phyloP scores from a whole-genome alignment of 1,140 invertebrate species.

The Pachypsylla venusta region DNA sequence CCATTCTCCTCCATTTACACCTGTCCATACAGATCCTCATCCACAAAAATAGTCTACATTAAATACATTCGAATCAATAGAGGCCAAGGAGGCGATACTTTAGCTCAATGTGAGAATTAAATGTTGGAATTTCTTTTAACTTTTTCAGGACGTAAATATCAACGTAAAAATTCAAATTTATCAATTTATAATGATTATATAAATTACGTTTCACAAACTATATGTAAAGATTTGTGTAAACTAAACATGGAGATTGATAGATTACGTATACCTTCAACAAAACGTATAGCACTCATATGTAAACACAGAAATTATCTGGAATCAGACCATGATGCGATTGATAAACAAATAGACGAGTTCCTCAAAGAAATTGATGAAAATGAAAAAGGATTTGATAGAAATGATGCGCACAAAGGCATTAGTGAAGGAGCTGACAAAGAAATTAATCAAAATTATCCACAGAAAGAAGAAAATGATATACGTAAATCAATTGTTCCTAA shows the following conservation, averaged over 20 bases:
- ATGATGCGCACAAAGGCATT: neutral
- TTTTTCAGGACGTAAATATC: constrained; percentile 46
- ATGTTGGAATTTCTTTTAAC: no score
- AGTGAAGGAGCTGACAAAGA: no score
- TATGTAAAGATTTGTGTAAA: constrained; percentile 52
- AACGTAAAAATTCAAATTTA: constrained; percentile 42
- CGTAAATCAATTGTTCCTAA: no score
- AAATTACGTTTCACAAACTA: constrained; percentile 45
- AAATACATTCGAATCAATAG: no score
- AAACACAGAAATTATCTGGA: constrained; percentile 35
- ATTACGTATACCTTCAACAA: constrained; percentile 90
- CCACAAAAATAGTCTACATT: no score
- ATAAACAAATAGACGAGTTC: constrained; percentile 18
- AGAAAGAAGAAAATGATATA: no score
- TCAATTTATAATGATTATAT: constrained; percentile 77
- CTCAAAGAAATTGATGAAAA: constrained; percentile 35
- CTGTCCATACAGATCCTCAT: no score
- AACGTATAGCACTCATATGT: constrained; percentile 70
- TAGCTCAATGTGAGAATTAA: no score
- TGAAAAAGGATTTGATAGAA: constrained; percentile 9
- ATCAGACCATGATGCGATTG: constrained; percentile 29
- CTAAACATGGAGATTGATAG: constrained; percentile 63
- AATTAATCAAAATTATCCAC: no score
- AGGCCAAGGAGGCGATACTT: no score
- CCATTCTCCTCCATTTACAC: no score